Evolutionary conservation across 1,140 invertebrate genomes (phyloP).

Genomic region (Drosophila sucinea): DNA sequence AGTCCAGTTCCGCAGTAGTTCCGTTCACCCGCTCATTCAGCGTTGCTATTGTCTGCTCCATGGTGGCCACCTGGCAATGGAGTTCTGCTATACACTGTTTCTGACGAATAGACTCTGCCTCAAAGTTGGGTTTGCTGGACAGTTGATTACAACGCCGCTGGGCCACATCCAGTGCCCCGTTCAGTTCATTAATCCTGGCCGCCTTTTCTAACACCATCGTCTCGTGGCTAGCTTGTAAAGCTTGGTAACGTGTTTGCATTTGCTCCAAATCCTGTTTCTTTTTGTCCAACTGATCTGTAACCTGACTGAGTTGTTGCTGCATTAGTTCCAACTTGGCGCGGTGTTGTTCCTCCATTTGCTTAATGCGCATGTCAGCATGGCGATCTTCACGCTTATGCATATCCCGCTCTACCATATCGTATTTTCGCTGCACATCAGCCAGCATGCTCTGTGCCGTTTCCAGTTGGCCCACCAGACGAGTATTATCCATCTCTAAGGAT

Average conservation of each 20-base stretch:
- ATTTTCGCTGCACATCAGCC: constrained; percentile 70
- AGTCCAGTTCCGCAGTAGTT: constrained; percentile 71
- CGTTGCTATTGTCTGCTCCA: constrained; percentile 65
- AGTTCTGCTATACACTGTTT: constrained; percentile 59
- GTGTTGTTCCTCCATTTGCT: constrained; percentile 70
- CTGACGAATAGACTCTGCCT: constrained; percentile 53
- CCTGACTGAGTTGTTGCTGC: constrained; percentile 67
- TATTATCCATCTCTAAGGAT: constrained; percentile 64
- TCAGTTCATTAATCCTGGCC: constrained; percentile 84
- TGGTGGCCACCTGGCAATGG: constrained; percentile 60
- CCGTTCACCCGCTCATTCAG: constrained; percentile 61
- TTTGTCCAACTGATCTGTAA: constrained; percentile 68
- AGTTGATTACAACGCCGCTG: constrained; percentile 76
- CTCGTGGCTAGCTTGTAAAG: constrained; percentile 84
- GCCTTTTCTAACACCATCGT: constrained; percentile 85
- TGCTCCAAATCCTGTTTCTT: constrained; percentile 84
- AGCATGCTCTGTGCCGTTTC: constrained; percentile 67
- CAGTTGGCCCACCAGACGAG: constrained; percentile 56
- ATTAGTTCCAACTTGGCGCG: constrained; percentile 67
- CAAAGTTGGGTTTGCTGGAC: constrained; percentile 42
- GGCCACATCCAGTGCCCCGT: constrained; percentile 84
- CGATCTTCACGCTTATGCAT: constrained; percentile 60
- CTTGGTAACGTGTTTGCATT: constrained; percentile 84
- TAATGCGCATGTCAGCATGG: constrained; percentile 57
- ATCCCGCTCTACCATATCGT: constrained; percentile 71